Percentiles rank a stretch among this genome's conserved stretches.
Conservation (phyloP, 2,113 vertebrate genomes). For the Myotis davidii region DNA sequence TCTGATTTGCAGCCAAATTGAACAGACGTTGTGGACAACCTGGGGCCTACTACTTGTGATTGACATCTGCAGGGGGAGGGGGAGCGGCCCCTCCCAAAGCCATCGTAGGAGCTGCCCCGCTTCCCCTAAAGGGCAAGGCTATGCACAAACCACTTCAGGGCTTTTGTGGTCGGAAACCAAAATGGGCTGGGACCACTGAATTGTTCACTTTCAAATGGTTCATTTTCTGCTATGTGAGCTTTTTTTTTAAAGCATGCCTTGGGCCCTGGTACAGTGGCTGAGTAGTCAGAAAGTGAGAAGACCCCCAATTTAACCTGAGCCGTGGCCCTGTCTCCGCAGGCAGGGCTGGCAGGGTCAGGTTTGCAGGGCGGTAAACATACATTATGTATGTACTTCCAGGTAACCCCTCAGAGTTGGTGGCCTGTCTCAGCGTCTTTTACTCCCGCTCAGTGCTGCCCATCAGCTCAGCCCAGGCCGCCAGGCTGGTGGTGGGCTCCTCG, state of each 20-base stretch:
- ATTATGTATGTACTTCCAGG: too few relatives aligned
- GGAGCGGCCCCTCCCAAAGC: background rate
- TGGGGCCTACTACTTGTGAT: background rate
- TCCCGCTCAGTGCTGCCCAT: background rate
- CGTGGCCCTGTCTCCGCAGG: fast-evolving
- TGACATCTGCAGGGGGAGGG: too few relatives aligned
- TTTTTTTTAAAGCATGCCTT: background rate
- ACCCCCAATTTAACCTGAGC: background rate
- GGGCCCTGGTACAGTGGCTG: background rate
- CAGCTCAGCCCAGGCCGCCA: background rate
- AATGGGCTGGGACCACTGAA: background rate
- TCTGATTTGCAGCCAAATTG: background rate
- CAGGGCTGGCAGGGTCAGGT: background rate
- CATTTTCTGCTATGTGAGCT: background rate
- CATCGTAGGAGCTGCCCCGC: background rate
- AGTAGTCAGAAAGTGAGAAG: background rate
- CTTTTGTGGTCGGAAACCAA: background rate
- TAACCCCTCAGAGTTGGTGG: background rate
- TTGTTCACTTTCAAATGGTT: background rate
- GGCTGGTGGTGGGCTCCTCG: background rate
- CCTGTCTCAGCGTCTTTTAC: background rate
- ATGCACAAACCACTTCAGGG: too few relatives aligned
- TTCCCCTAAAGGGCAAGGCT: background rate
- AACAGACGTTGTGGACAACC: background rate
- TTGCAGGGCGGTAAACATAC: background rate